Evolutionary conservation across 2,888 invertebrate species (phyloP).

Genomic region (Ommatoiulus sabulosus): DNA sequence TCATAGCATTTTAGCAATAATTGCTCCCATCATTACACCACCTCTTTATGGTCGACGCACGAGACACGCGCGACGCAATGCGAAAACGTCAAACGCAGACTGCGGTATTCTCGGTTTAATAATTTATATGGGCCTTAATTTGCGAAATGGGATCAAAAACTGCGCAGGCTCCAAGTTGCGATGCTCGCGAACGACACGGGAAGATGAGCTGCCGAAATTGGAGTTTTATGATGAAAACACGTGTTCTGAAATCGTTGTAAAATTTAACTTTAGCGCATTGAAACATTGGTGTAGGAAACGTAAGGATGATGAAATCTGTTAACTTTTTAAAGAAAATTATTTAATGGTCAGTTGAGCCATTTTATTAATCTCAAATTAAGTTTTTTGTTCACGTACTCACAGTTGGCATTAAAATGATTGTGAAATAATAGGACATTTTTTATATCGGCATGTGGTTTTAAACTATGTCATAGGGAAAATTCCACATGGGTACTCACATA

Average conservation of each 20-base stretch:
- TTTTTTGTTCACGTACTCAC: no score
- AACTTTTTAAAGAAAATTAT: background rate
- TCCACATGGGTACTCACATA: no score
- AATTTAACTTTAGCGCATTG: background rate
- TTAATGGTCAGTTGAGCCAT: no score
- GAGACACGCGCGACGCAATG: background rate
- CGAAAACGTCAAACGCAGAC: conserved; percentile 36
- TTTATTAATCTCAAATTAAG: no score
- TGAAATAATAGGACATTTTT: no score
- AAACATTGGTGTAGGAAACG: background rate
- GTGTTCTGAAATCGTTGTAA: conserved; percentile 8
- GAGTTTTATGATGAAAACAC: background rate
- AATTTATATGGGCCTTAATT: conserved; percentile 45
- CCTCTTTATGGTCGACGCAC: conserved; percentile 5
- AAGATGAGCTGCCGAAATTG: conserved; percentile 30
- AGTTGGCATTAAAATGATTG: no score
- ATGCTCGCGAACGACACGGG: background rate
- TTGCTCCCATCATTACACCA: conserved; percentile 44
- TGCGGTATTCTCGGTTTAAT: conserved; percentile 33
- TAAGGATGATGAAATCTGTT: background rate
- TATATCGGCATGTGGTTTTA: no score
- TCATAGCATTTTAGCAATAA: conserved; percentile 48
- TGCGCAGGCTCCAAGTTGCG: background rate
- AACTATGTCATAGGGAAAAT: no score
- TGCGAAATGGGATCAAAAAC: conserved; percentile 37